These are phyloP conservation scores for Pelodytes ibericus DNA, from an alignment of 2,797 vertebrate genomes.

Conservation along the genomic window DNA sequence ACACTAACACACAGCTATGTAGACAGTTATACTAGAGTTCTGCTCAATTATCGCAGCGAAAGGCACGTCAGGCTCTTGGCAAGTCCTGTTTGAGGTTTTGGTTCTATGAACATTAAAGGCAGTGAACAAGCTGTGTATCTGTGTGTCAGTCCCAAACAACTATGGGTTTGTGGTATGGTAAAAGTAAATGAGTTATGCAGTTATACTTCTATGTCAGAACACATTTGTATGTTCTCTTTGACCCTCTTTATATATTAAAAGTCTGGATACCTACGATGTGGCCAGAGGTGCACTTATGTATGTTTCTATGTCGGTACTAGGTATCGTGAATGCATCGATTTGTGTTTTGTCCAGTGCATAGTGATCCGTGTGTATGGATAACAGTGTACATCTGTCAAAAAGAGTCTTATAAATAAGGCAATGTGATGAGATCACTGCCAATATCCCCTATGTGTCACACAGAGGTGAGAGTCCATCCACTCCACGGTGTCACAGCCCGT, in stretches of 20 bases:
- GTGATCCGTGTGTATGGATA: neutral
- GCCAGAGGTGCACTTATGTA: neutral
- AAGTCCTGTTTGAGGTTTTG: constrained; percentile 13
- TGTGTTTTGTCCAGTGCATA: constrained; percentile 20
- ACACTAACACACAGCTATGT: neutral
- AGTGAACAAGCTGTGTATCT: neutral
- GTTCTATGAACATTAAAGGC: constrained; percentile 5
- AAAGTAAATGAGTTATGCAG: neutral
- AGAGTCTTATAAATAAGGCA: constrained; percentile 44
- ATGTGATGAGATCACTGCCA: constrained; percentile 9
- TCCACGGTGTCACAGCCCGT: constrained; percentile 81
- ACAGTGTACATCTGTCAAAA: neutral
- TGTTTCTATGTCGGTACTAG: neutral
- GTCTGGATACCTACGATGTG: neutral
- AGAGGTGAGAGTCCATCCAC: neutral
- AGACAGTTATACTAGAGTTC: neutral
- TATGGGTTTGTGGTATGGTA: neutral
- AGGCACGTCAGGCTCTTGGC: constrained; percentile 46
- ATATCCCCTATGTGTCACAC: neutral
- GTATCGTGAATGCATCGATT: neutral
- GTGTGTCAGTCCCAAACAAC: neutral
- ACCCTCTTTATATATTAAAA: neutral
- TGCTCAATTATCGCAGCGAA: neutral
- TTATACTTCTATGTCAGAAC: neutral
- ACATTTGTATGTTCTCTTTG: neutral